Conservation (phyloP, 2,113 vertebrate genomes). For the Etheostoma spectabile region DNA sequence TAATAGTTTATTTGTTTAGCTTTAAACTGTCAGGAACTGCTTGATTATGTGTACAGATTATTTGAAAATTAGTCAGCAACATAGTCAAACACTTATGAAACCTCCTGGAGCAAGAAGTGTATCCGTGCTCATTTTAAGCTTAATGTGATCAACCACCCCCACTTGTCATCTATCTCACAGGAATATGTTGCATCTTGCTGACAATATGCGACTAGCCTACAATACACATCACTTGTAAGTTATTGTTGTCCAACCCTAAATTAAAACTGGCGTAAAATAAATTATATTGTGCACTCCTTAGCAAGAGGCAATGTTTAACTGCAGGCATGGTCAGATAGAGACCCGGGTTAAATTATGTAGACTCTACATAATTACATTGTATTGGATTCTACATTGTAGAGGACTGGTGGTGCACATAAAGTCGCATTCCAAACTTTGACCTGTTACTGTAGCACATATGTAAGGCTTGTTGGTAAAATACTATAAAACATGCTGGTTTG, state of each 20-base stretch:
- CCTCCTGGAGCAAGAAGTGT: not conserved
- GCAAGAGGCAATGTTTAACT: not conserved
- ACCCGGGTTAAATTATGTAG: not conserved
- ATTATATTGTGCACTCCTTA: no score
- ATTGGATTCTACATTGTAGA: no score
- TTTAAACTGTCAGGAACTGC: not conserved
- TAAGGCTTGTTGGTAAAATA: slow-evolving; percentile 30
- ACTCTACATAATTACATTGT: no score
- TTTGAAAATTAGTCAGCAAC: not conserved
- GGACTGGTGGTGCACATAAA: not conserved
- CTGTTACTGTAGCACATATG: slow-evolving; percentile 8
- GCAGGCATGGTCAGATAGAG: not conserved
- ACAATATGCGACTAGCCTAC: not conserved
- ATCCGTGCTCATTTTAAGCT: slow-evolving; percentile 35
- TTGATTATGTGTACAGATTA: not conserved
- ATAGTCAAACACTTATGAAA: slow-evolving; percentile 19
- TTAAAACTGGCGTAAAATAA: not conserved
- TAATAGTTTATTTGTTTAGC: slow-evolving; percentile 1
- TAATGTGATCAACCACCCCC: slow-evolving; percentile 52
- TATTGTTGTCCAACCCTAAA: not conserved
- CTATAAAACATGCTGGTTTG: not conserved
- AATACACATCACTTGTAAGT: not conserved
- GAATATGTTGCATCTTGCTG: slow-evolving; percentile 41
- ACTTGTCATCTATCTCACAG: slow-evolving; percentile 22
- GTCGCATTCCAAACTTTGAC: slow-evolving; percentile 8